Percentiles rank a stretch among this genome's conserved stretches.
Evolutionary conservation across 2,888 invertebrate genomes (phyloP).

Genomic region (Drosophila macrospina): DNA sequence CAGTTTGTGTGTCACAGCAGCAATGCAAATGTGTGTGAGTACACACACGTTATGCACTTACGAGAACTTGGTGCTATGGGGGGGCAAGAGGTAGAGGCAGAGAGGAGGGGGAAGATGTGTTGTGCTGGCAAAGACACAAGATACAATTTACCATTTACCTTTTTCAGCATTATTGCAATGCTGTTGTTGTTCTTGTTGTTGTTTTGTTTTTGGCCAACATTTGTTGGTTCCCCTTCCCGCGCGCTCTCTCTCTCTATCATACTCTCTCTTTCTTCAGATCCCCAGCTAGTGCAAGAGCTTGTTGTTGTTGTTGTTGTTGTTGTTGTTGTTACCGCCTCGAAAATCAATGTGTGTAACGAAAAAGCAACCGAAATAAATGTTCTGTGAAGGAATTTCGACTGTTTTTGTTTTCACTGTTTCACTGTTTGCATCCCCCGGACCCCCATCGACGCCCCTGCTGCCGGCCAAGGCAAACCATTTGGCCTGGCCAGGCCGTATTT

Average conservation of each 20-base stretch:
- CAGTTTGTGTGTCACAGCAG: conserved; percentile 24
- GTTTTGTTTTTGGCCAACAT: conserved; percentile 21
- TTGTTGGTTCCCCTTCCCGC: not conserved
- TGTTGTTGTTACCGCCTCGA: conserved; percentile 58
- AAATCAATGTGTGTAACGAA: conserved; percentile 82
- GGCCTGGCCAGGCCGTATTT: conserved; percentile 61
- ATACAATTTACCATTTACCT: conserved; percentile 76
- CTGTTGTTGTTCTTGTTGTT: too few relatives aligned
- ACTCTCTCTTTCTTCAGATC: not conserved
- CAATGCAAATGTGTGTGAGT: conserved; percentile 42
- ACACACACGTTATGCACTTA: conserved; percentile 29
- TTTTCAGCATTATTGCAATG: conserved; percentile 70
- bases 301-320: conserved; percentile 20
- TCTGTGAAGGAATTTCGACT: conserved; percentile 83
- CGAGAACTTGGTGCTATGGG: too few relatives aligned
- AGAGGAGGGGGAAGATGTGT: not conserved
- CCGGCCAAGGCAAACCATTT: conserved; percentile 19
- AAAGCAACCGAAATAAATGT: conserved; percentile 82
- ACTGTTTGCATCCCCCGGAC: conserved; percentile 18
- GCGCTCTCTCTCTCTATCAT: not conserved
- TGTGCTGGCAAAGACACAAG: conserved; percentile 59
- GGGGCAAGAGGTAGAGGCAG: not conserved
- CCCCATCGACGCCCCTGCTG: not conserved
- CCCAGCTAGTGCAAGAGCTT: conserved; percentile 23
- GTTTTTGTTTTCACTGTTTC: conserved; percentile 66